Base-by-base conservation (phyloP, 2,113 vertebrate species). In the Hemichromis elongatus region DNA sequence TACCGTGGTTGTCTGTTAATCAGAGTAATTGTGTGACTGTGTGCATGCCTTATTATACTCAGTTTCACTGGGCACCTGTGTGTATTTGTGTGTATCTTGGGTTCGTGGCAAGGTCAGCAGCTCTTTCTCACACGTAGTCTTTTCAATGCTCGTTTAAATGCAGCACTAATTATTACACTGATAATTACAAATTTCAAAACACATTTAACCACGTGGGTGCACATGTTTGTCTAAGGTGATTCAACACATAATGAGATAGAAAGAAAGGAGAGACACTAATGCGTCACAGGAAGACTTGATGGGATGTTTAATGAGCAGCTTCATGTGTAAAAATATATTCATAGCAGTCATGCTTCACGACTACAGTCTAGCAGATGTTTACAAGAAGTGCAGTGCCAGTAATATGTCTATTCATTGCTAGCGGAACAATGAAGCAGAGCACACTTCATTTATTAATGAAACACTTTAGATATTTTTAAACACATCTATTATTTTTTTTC, bases 101-200 rank as follows among this genome's bases (percentile, higher is more conserved):
- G 91, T 93, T 95, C 90, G 30, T 2, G 8, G 28, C 5, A n/a
- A 88, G 93, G 90, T 92, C 87, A 88, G 79, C 56, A 54, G 56
- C 79, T 83, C 89, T 79, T 33, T 90, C 81, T 68, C 82, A 86
- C 75, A 63, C 52, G 33, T 35, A 83, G 63, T 56, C 78, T 85
- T 85, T 83, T 85, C 73, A 80, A 81, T 79, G 77, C 52, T 80
- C 57, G 88, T 92, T 92, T 81, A 89, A 91, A 87, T 87, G 80
- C 88, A 84, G 42, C 79, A 87, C 84, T 91, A 93, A 95, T 95
- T 91, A 93, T 87, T 85, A 24, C 56, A 3, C 77, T 66, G 88
- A 85, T 93, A 92, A 95, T 95, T 92, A 86, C 81, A 73, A 81
- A 87, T 63, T 66, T 66, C 19, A 3, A 66, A 66, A 66, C 61